Evolutionary conservation across 92 coral and sea anemone genomes (phyloP).

Genomic region (Diadumene lineata): DNA sequence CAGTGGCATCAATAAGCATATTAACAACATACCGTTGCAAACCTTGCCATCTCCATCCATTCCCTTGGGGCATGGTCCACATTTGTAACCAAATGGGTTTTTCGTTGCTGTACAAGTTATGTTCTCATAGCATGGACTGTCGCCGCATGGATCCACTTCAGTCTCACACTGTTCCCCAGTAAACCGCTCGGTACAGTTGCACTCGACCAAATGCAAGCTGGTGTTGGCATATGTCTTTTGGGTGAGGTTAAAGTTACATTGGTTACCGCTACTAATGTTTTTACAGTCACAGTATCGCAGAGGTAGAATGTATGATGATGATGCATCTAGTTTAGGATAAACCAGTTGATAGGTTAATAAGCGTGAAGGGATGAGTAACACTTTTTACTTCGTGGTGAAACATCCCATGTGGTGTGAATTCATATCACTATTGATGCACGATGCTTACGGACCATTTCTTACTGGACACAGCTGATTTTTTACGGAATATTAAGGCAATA

Average conservation of each 20-base stretch:
- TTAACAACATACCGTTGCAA: conserved; percentile 63
- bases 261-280: conserved; percentile 27
- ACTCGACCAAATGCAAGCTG: conserved; percentile 45
- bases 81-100: conserved; percentile 55
- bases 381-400: background rate
- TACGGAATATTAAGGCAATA: background rate
- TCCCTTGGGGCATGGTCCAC: conserved; percentile 75
- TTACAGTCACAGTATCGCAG: conserved; percentile 62
- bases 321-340: conserved; percentile 17
- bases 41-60: conserved; percentile 65
- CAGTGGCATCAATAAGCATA: too few species aligned
- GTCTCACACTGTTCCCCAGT: conserved; percentile 67
- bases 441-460: too few species aligned
- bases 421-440: too few species aligned
- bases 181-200: conserved; percentile 56
- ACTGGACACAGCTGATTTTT: too few species aligned
- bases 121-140: conserved; percentile 55
- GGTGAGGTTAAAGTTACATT: conserved; percentile 42
- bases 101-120: conserved; percentile 44
- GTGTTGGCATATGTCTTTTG: conserved; percentile 34
- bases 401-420: too few species aligned
- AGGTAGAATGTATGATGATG: background rate
- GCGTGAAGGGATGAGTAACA: background rate
- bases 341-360: background rate
- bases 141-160: conserved; percentile 51